A percentile compares a stretch with the other conserved stretches of the same genome.
Evolutionary conservation across 2,113 vertebrate genomes (phyloP).

Genomic region (Potamarius usumacintae): DNA sequence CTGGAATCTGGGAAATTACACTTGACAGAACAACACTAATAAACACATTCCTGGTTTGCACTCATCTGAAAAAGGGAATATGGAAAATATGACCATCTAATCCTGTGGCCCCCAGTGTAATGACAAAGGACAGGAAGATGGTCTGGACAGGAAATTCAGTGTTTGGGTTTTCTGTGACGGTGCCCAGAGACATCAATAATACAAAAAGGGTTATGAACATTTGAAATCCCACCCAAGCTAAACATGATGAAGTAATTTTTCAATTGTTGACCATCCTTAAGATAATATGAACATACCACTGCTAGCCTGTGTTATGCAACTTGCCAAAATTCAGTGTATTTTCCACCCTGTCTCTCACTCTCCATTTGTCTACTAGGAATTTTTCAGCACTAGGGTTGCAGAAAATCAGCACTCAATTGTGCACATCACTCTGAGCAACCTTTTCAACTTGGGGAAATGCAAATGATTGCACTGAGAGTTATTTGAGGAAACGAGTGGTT

Average conservation of each 20-base stretch:
- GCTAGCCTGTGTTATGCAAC: background rate
- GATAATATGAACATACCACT: background rate
- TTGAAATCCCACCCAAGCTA: background rate
- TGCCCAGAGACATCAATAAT: constrained; percentile 7
- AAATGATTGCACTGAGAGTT: background rate
- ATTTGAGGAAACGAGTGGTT: background rate
- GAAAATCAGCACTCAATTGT: background rate
- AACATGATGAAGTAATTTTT: background rate
- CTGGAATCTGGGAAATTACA: background rate
- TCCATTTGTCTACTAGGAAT: background rate
- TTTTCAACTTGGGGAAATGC: background rate
- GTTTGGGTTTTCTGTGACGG: constrained; percentile 29
- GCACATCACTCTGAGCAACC: background rate
- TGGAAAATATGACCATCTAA: constrained; percentile 36
- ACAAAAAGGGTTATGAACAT: background rate
- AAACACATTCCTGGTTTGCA: constrained; percentile 48
- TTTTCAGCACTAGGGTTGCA: background rate
- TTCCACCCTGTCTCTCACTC: background rate
- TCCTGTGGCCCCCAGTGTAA: constrained; percentile 36
- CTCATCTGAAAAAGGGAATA: constrained; percentile 41
- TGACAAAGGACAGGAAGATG: constrained; percentile 23
- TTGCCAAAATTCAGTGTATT: background rate
- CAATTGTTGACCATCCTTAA: background rate
- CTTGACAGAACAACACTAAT: constrained; percentile 21
- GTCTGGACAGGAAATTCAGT: constrained; percentile 29